Percentiles rank a stretch among this genome's conserved stretches.
Conservation (phyloP, 2,888 invertebrate genomes). For the Cataglyphis cursor region DNA sequence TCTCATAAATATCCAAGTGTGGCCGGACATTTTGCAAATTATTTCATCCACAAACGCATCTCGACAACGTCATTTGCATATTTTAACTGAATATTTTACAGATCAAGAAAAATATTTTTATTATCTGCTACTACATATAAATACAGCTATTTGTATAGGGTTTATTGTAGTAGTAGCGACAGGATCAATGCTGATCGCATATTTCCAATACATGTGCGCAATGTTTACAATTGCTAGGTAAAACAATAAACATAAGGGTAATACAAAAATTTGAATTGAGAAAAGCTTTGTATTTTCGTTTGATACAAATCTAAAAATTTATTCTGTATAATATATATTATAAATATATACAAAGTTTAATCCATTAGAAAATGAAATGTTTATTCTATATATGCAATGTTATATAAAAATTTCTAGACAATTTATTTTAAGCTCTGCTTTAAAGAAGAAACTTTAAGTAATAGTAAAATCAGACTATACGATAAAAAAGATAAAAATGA, state of each 20-base stretch:
- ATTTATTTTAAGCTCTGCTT: too few relatives aligned
- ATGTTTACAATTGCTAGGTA: slow-evolving; percentile 34
- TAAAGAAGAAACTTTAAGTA: too few relatives aligned
- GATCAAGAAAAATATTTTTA: slow-evolving; percentile 24
- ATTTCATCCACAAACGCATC: neutral
- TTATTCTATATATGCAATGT: too few relatives aligned
- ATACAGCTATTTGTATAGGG: neutral
- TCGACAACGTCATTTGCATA: neutral
- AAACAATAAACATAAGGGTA: neutral
- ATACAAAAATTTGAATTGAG: too few relatives aligned
- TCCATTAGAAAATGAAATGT: too few relatives aligned
- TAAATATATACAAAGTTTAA: too few relatives aligned
- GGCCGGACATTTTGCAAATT: neutral
- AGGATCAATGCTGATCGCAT: neutral
- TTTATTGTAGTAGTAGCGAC: neutral
- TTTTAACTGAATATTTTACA: neutral
- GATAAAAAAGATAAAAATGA: too few relatives aligned
- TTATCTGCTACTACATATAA: neutral
- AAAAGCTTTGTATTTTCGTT: too few relatives aligned
- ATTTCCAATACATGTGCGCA: neutral
- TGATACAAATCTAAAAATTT: too few relatives aligned
- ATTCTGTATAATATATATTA: too few relatives aligned
- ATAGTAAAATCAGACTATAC: too few relatives aligned
- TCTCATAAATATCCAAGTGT: neutral
- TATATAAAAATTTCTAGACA: too few relatives aligned